Base-by-base conservation (phyloP, 1,140 invertebrate species). In the Drosophila santomea region DNA sequence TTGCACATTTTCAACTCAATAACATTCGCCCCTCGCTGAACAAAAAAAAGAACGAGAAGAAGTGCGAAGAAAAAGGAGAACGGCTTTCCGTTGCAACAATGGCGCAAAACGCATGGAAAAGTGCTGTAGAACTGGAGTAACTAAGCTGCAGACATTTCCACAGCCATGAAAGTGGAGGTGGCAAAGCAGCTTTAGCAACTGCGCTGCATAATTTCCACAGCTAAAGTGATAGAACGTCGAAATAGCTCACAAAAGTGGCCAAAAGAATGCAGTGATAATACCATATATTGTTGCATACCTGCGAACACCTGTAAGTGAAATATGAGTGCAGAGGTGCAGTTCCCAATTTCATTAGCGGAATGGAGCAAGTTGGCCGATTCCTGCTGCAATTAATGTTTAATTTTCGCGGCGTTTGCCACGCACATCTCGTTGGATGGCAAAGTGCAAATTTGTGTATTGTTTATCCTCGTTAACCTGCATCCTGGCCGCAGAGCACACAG, bases 1-100 rank as follows among this genome's bases (percentile, higher is more conserved):
- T 71, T 71, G 67, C 67, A 71, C 67, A 71, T 71, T 72, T 68
- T 72, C 68, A 72, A 72, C 66, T 58, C 43, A 69, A 71, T 71
- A 48, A 69, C 64, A 57, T 41, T 41, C 47, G 17, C 12, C 15
- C 12, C 36, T 43, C 28, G 28, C 28, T 0, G 28, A 32, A 7
- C 28, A 6, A 32, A 32, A 32, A 6, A 7, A 7, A 32, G 6
- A 25, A 20, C 25, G 23, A 28, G 6, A 32, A 32, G 6, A 32
- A 32, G 6, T n/a, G 25, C 6, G 45, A 60, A 44, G 32, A 4
- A 35, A 41, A 10, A 68, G 8, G 2, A 8, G 32, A 38, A 28
- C 2, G n/a, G 28, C 32, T 25, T 43, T 28, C 10, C 36, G 20
- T 12, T 41, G n/a, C 7, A 45, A 45, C 41, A 55, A 32, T 10